Conservation (phyloP, 2,888 invertebrate species). For the Coleophora deauratella region DNA sequence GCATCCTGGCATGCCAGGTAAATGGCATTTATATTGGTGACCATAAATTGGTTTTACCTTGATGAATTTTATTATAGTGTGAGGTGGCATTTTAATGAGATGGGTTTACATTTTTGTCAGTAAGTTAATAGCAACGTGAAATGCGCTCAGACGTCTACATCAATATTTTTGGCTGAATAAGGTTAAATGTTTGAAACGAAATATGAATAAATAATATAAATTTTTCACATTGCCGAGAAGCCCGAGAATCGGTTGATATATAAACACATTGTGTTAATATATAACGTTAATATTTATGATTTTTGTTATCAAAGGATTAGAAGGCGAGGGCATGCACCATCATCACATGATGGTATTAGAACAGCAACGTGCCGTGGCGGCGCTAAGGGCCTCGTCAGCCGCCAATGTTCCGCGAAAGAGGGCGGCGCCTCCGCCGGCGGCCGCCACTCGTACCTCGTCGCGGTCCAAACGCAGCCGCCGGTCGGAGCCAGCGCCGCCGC, state of each 20-base stretch:
- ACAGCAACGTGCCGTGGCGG: slow-evolving; percentile 69
- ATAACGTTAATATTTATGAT: neutral
- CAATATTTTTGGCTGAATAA: too few species aligned
- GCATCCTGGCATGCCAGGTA: slow-evolving; percentile 71
- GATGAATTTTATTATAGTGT: too few species aligned
- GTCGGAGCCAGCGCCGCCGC: slow-evolving; percentile 48
- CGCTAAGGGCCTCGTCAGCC: slow-evolving; percentile 35
- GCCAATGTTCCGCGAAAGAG: slow-evolving; percentile 39
- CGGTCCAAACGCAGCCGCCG: slow-evolving; percentile 39
- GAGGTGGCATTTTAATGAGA: too few species aligned
- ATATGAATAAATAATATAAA: neutral
- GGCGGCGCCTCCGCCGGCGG: slow-evolving; percentile 34
- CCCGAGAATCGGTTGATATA: too few species aligned
- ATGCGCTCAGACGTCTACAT: too few species aligned
- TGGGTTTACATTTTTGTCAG: too few species aligned
- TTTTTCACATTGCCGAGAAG: neutral
- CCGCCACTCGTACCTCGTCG: slow-evolving; percentile 55
- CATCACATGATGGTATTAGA: slow-evolving; percentile 75
- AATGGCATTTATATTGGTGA: slow-evolving; percentile 13
- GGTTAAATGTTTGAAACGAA: too few species aligned
- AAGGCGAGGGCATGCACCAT: slow-evolving; percentile 72
- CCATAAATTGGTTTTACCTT: too few species aligned
- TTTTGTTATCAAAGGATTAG: slow-evolving; percentile 43
- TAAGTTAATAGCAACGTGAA: too few species aligned
- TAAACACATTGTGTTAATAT: neutral